Evolutionary conservation across 2,113 vertebrate species (phyloP), one percentile per base, ranked within the genome.

Genomic region (Lipotes vexillifer): DNA sequence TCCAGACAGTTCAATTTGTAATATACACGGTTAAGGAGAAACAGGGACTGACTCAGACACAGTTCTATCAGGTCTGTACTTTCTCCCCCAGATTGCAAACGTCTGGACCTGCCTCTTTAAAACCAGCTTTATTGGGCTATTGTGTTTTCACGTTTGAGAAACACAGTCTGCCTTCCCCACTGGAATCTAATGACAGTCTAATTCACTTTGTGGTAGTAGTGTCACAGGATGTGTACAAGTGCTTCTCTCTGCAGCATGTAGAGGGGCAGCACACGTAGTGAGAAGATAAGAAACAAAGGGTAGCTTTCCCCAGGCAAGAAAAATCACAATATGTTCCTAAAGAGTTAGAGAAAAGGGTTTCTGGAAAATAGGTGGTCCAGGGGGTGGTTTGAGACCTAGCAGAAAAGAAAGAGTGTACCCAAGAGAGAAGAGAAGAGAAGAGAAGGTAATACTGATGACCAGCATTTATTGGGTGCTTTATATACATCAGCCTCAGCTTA

Each of bases 1-100:
- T 98, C 98, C 94, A 98, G 98, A 96, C 97, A 77, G 97, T 97
- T 98, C 96, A 97, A 97, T 99, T 98, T 98, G 98, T 98, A 98
- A 97, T 61, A 98, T 74, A 97, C 41, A 95, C 89, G 74, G 72
- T 84, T 18, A 89, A 97, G 98, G 97, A 97, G 78, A 97, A 97
- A 93, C 44, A 44, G 92, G 97, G 98, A 98, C 97, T 97, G 97
- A 81, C 92, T 97, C 97, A 98, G 98, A 98, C 92, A 72, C 44
- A 65, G 83, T 97, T 98, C 95, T 98, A 88, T 98, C 97, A 93
- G 95, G 94, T 98, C 98, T 98, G 96, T 90, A 96, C 96, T 98
- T 98, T 98, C 92, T 97, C 98, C 89, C 90, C 96, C 96, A 97
- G 98, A 98, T 98, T 98, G 86, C 96, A 97, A 98, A 98, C 98